Evolutionary conservation across 2,888 invertebrate species (phyloP), one percentile per base, ranked within the genome.

Genomic region (Horisme vitalbata): DNA sequence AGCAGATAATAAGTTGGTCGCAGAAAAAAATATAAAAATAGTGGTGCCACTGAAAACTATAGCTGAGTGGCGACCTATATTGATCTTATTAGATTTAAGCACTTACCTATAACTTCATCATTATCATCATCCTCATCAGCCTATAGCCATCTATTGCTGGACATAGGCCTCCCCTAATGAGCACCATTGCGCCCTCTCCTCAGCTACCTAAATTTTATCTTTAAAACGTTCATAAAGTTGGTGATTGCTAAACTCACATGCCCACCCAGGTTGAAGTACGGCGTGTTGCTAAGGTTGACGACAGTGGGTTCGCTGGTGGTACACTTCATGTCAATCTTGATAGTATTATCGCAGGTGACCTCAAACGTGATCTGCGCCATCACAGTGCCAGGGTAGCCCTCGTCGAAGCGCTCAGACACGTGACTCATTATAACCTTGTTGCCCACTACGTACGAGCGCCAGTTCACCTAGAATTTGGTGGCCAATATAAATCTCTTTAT

Each of bases 191-290:
- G n/a, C n/a, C n/a, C n/a, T n/a, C n/a, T n/a, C n/a, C n/a, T n/a
- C n/a, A n/a, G n/a, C n/a, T n/a, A n/a, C n/a, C n/a, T n/a, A n/a
- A n/a, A n/a, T n/a, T n/a, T n/a, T n/a, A 18, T 3, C 20, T 7
- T 3, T 7, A 4, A 20, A 20, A 20, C 5, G 9, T 2, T 23
- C 3, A 33, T n/a, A n/a, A n/a, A n/a, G n/a, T n/a, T n/a, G n/a
- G n/a, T n/a, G n/a, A 33, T 13, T 18, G 7, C 7, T 1, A 26
- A 39, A 78, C 91, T 82, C 68, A 94, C 94, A 83, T 97, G 96
- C n/a, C 98, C 98, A 34, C 94, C 96, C 26, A 99, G 90, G 83
- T 99, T 99, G 80, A 98, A 98, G 77, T 95, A 98, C 1, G 95
- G 93, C 69, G 97, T 95, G 76, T 95, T 96, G 32, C 97, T 97